phyloP scores from a whole-genome alignment of 2,888 invertebrate species.

The Phortica magna region DNA sequence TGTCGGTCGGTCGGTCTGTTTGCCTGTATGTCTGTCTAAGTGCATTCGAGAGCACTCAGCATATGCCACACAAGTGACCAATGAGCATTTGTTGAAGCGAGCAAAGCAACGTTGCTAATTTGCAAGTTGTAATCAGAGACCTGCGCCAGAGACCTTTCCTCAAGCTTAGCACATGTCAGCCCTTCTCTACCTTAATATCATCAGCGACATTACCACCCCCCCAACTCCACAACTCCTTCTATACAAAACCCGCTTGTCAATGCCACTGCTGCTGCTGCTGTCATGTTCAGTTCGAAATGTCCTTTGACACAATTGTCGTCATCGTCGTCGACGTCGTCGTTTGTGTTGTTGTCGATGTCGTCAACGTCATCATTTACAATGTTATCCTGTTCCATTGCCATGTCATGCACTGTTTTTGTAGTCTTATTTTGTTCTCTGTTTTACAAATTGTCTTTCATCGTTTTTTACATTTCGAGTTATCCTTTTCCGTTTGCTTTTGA shows the following conservation, averaged over 20 bases:
- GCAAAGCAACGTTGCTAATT: neutral
- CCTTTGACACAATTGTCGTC: conserved; percentile 8
- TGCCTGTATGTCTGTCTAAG: neutral
- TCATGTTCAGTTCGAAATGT: conserved; percentile 25
- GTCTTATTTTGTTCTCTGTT: neutral
- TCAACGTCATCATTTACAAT: neutral
- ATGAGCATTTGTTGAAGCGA: neutral
- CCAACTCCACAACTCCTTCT: neutral
- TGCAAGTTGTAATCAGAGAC: neutral
- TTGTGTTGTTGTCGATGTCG: neutral
- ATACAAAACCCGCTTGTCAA: neutral
- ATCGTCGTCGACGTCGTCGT: neutral
- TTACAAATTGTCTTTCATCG: conserved; percentile 11
- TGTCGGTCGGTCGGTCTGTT: too few relatives aligned
- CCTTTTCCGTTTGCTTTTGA: neutral
- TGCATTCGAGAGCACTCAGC: neutral
- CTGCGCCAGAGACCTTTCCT: neutral
- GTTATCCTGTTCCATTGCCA: neutral
- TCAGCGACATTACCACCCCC: neutral
- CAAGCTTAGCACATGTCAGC: neutral
- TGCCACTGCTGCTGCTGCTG: conserved; percentile 2
- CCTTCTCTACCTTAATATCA: neutral
- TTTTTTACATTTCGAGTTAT: neutral
- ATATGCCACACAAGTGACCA: neutral
- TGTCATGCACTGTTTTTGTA: neutral